Base-by-base conservation (phyloP, 2,888 invertebrate species). In the Pseudococcus longispinus region DNA sequence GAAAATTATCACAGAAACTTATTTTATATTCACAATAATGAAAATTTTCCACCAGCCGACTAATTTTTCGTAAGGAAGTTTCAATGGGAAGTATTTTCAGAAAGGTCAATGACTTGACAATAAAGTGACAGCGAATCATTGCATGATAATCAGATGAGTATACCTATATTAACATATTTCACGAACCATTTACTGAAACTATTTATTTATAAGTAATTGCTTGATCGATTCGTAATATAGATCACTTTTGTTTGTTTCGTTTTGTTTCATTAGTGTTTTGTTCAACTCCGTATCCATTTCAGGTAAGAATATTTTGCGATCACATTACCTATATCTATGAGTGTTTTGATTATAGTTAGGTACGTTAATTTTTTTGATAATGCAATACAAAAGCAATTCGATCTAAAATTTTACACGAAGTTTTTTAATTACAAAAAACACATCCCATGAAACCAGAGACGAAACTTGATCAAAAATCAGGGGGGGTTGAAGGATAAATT, bases 121-220 rank as follows among this genome's bases (percentile, higher is more conserved):
- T 42, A 37, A 80, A 29, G 77, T 80, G 77, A 80, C 77, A 42
- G 77, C 20, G 20, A 80, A 80, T 80, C 77, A 20, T 20, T 20
- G 77, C 77, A 80, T 80, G 77, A 11, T 80, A 80, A 80, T 80
- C 37, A 80, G 77, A 80, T 80, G 77, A 80, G 37, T 80, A 15
- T 60, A 23, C 60, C 60, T 23, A 80, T 80, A 80, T 37, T 80
- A 42, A 80, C 77, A 80, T 80, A 80, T 80, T 42, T 80, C 23
- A 80, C 42, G 20, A 2, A 42, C 11, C 77, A 80, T 20, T 20
- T 42, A 18, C 18, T 32, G 29, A 70, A 70, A 70, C 32, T 70
- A 42, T 42, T 42, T 42, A 80, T 42, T 20, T 37, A 18, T 32
- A 15, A 20, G 9, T 77, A 42, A 80, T 80, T 37, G 20, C 42